A percentile compares a stretch with the other conserved stretches of the same genome.
These are phyloP conservation scores for Dryocosmus kuriphilus DNA, from an alignment of 2,888 invertebrate genomes.

Conservation along the genomic window DNA sequence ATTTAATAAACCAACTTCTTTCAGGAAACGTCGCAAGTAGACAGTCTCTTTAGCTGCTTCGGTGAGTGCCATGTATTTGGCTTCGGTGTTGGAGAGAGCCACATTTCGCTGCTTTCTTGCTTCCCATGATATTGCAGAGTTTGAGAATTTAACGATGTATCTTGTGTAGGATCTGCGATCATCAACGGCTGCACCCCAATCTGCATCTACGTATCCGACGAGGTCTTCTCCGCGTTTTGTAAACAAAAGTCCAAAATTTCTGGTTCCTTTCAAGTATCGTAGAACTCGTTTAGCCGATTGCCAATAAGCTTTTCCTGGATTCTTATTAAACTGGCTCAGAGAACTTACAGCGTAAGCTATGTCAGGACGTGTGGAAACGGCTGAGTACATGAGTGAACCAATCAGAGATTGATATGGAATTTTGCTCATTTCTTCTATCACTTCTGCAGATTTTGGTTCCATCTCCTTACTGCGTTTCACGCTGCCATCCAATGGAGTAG, in stretches of 20 bases:
- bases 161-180: background rate
- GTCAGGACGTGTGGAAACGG: background rate
- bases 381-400: background rate
- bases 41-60: background rate
- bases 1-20: background rate
- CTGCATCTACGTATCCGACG: too few species aligned
- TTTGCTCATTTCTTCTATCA: background rate
- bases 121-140: background rate
- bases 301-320: background rate
- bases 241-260: background rate
- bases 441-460: background rate
- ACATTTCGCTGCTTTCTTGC: background rate
- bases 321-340: background rate
- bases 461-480: background rate
- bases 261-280: background rate
- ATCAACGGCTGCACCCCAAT: too few species aligned
- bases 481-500: slow-evolving; percentile 39
- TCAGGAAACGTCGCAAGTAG: background rate
- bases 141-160: background rate
- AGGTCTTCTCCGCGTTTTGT: background rate
- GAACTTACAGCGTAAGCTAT: background rate
- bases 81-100: too few species aligned
- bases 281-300: background rate
- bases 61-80: background rate
- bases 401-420: background rate